Evolutionary conservation across 2,888 invertebrate species (phyloP).

Genomic region (Azorinus chamasolen): DNA sequence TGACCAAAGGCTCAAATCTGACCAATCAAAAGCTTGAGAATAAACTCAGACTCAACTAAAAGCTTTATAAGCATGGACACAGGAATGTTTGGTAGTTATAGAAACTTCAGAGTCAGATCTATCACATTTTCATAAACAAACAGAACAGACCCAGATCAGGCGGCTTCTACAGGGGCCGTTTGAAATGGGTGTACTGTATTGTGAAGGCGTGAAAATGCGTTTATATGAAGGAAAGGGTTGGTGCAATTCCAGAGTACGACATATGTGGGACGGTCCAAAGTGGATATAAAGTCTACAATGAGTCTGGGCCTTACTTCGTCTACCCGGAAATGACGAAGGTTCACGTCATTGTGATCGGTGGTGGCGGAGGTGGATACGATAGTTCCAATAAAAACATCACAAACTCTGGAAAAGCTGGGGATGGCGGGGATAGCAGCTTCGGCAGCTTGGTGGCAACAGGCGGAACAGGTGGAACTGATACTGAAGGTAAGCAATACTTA

Average conservation of each 20-base stretch:
- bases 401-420: constrained; percentile 32
- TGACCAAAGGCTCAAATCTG: no score
- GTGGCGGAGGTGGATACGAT: constrained; percentile 64
- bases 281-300: constrained; percentile 56
- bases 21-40: no score
- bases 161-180: no score
- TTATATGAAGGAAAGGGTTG: no score
- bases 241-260: constrained; percentile 34
- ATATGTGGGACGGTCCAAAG: constrained; percentile 42
- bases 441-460: constrained; percentile 40
- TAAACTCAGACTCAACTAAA: no score
- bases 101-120: no score
- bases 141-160: no score
- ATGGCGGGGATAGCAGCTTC: constrained; percentile 58
- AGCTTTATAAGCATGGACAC: no score
- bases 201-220: no score
- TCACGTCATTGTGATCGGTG: constrained; percentile 53
- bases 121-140: no score
- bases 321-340: constrained; percentile 50
- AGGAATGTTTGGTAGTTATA: no score
- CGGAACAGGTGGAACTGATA: constrained; percentile 43
- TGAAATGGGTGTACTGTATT: no score
- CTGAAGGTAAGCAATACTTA: constrained; percentile 21
- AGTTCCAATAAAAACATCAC: constrained; percentile 24
- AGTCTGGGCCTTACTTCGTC: constrained; percentile 48